Evolutionary conservation across 2,113 vertebrate genomes (phyloP).

Genomic region (Elachura formosa): DNA sequence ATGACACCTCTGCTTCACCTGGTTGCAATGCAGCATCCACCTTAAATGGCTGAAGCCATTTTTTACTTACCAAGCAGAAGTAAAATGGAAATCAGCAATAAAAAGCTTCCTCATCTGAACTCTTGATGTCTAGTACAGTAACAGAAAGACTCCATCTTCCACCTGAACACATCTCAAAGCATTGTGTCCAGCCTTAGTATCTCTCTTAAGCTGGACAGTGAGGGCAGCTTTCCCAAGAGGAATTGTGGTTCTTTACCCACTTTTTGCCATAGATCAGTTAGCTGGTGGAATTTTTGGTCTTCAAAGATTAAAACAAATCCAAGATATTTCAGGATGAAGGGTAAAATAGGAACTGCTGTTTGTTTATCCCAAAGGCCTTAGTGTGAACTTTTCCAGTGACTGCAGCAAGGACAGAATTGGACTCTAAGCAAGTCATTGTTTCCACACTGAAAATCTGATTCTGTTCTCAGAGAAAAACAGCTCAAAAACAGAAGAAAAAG

Average conservation of each 20-base stretch:
- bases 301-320: background rate
- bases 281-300: background rate
- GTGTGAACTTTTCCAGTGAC: background rate
- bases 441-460: background rate
- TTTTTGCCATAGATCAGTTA: background rate
- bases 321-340: background rate
- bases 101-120: background rate
- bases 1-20: background rate
- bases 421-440: background rate
- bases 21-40: background rate
- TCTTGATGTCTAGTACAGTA: background rate
- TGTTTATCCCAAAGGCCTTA: background rate
- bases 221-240: background rate
- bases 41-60: background rate
- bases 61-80: background rate
- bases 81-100: background rate
- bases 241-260: background rate
- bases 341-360: background rate
- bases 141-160: background rate
- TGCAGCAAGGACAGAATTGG: background rate
- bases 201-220: background rate
- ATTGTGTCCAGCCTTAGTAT: background rate
- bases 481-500: background rate
- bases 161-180: background rate
- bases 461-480: background rate